These are phyloP conservation scores for Metaphire vulgaris DNA, from an alignment of 1,140 invertebrate species.

Conservation along the genomic window DNA sequence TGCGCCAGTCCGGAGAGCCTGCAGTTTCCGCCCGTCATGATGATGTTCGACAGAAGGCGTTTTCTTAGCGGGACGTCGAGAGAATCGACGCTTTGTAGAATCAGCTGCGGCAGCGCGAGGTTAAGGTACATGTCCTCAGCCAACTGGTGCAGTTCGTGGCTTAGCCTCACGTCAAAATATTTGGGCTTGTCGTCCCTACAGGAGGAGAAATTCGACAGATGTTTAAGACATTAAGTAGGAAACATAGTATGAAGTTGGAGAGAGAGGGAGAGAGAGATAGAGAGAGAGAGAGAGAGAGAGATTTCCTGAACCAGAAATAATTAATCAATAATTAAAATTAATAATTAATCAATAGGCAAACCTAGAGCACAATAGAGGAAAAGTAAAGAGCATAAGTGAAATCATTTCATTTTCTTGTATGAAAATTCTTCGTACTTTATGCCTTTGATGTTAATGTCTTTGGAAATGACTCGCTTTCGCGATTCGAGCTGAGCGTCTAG, in stretches of 20 bases:
- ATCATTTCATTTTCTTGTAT: too few relatives aligned
- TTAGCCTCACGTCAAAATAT: background rate
- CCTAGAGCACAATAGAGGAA: too few relatives aligned
- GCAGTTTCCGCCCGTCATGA: constrained; percentile 11
- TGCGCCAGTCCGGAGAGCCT: background rate
- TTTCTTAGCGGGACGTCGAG: background rate
- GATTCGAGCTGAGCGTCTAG: background rate
- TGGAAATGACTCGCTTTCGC: background rate
- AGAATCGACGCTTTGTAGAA: background rate
- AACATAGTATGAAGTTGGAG: too few relatives aligned
- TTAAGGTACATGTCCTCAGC: constrained; percentile 7
- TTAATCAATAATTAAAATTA: too few relatives aligned
- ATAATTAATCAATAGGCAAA: too few relatives aligned
- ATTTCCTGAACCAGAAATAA: too few relatives aligned
- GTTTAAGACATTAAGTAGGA: too few relatives aligned
- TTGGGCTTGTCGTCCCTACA: background rate
- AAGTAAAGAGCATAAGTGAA: too few relatives aligned
- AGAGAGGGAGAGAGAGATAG: too few relatives aligned
- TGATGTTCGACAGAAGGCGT: background rate
- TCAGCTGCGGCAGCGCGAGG: background rate
- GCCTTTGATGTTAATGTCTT: background rate
- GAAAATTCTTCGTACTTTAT: background rate
- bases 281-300: too few relatives aligned
- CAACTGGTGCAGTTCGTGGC: background rate
- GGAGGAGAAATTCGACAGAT: too few relatives aligned